These are phyloP conservation scores for Sciurus carolinensis DNA, from an alignment of 2,797 vertebrate species.

Conservation along the genomic window DNA sequence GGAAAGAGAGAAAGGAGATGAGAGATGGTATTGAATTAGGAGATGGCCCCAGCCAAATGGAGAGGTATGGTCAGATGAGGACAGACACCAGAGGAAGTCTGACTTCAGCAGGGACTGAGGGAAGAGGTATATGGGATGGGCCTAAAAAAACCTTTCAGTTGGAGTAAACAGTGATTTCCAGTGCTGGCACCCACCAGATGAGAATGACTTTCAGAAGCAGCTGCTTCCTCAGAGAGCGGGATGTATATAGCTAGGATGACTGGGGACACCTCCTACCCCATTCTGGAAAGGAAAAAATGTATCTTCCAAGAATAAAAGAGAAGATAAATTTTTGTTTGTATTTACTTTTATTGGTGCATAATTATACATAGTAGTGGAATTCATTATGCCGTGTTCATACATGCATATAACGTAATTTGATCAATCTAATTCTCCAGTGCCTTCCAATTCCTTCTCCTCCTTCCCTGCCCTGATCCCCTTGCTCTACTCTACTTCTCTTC, in stretches of 20 bases:
- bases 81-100: not conserved
- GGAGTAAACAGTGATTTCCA: not conserved
- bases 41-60: not conserved
- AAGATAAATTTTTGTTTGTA: not conserved
- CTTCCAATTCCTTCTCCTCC: too few species aligned
- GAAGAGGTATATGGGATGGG: not conserved
- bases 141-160: not conserved
- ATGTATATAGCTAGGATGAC: not conserved
- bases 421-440: too few species aligned
- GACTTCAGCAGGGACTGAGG: not conserved
- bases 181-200: not conserved
- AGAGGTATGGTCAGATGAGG: not conserved
- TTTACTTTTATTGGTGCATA: too few species aligned
- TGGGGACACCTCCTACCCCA: not conserved
- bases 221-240: not conserved
- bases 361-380: too few species aligned
- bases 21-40: not conserved
- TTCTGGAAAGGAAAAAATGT: not conserved
- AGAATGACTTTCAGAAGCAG: not conserved
- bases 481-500: too few species aligned
- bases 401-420: too few species aligned
- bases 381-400: too few species aligned
- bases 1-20: not conserved
- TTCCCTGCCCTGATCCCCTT: too few species aligned
- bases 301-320: not conserved